A percentile compares a stretch with the other conserved stretches of the same genome.
These are phyloP conservation scores for Coregonus suidteri DNA, from an alignment of 2,797 vertebrate species.

Conservation along the genomic window DNA sequence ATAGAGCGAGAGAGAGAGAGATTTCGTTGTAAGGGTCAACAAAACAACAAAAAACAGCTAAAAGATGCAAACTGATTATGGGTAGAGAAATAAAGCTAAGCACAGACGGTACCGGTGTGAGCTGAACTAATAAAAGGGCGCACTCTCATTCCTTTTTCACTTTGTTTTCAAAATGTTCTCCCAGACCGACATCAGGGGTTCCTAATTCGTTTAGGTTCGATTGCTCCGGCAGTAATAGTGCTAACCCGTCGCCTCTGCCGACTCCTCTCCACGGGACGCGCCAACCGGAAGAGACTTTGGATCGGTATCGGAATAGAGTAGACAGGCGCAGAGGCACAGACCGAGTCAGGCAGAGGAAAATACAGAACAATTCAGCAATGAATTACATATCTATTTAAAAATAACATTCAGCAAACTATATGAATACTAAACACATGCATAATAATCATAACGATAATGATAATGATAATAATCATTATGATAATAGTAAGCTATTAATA, in stretches of 20 bases:
- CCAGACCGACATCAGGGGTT: slow-evolving; percentile 63
- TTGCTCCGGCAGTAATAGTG: slow-evolving; percentile 74
- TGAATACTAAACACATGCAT: not conserved
- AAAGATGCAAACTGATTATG: slow-evolving; percentile 72
- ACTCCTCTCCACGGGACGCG: slow-evolving; percentile 65
- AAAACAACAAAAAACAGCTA: slow-evolving; percentile 47
- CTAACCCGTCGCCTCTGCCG: slow-evolving; percentile 74
- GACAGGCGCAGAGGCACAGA: slow-evolving; percentile 36
- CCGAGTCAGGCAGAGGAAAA: slow-evolving; percentile 13
- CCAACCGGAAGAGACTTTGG: slow-evolving; percentile 56
- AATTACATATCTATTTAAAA: not conserved
- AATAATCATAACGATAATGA: slow-evolving; percentile 11
- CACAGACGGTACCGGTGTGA: slow-evolving; percentile 66
- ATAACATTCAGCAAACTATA: not conserved
- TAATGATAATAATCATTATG: not conserved
- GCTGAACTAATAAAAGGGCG: slow-evolving; percentile 80
- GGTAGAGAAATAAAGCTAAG: slow-evolving; percentile 73
- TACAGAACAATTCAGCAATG: not conserved
- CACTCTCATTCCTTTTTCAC: slow-evolving; percentile 68
- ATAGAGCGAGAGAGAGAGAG: slow-evolving; percentile 33
- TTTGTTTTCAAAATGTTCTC: slow-evolving; percentile 64
- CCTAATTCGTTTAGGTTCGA: slow-evolving; percentile 80
- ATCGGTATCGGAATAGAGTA: slow-evolving; percentile 41
- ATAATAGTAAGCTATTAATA: not conserved
- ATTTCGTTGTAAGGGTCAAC: slow-evolving; percentile 30